Evolutionary conservation across 2,888 invertebrate species (phyloP).

Genomic region (Synergus laeviventris): DNA sequence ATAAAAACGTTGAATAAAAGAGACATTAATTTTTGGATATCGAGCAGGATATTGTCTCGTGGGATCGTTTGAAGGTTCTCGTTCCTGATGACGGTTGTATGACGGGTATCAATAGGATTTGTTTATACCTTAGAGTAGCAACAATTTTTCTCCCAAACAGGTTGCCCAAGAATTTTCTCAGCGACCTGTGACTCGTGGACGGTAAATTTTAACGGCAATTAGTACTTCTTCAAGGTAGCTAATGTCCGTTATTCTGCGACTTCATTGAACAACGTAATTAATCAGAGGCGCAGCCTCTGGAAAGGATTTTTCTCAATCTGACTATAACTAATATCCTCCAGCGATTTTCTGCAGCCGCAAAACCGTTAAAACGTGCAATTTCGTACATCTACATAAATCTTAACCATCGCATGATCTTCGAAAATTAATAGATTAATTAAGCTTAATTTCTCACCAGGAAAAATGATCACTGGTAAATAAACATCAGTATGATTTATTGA

Average conservation of each 20-base stretch:
- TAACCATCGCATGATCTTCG: constrained; percentile 14
- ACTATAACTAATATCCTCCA: constrained; percentile 27
- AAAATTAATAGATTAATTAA: constrained; percentile 31
- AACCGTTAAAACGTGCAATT: constrained; percentile 30
- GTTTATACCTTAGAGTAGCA: neutral
- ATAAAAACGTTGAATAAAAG: constrained; percentile 62
- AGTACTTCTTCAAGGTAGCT: constrained; percentile 51
- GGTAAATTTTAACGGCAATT: constrained; percentile 57
- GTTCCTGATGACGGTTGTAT: constrained; percentile 63
- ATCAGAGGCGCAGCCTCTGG: constrained; percentile 13
- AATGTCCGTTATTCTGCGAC: constrained; percentile 17
- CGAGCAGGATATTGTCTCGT: constrained; percentile 56
- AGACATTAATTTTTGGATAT: constrained; percentile 68
- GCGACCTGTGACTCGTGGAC: constrained; percentile 49
- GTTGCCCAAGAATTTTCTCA: neutral
- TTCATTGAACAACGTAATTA: constrained; percentile 33
- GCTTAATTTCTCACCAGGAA: constrained; percentile 4
- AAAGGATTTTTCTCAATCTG: neutral
- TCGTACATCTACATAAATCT: constrained; percentile 37
- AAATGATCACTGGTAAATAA: constrained; percentile 10
- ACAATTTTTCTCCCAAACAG: neutral
- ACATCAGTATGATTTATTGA: constrained; percentile 6
- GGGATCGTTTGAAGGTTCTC: constrained; percentile 67
- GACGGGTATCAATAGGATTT: too few relatives aligned
- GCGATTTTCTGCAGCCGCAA: neutral